Conservation (phyloP, 2,888 invertebrate genomes). For the Volucella inflata region DNA sequence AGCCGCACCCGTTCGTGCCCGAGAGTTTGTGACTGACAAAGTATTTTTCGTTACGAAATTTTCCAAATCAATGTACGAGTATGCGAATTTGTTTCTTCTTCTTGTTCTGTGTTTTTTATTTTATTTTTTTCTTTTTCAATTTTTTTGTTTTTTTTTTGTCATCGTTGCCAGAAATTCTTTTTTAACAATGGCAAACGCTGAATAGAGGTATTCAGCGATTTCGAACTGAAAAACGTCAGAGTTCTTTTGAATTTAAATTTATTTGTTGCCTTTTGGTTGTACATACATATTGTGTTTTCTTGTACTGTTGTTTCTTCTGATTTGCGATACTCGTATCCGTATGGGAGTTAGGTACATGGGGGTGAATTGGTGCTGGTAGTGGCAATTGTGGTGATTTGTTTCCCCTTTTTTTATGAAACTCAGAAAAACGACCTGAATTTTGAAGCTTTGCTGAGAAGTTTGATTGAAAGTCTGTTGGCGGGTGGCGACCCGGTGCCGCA, state of each 20-base stretch:
- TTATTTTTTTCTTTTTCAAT: constrained; percentile 31
- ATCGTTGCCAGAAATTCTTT: constrained; percentile 70
- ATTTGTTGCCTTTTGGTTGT: constrained; percentile 40
- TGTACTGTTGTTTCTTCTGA: too few relatives aligned
- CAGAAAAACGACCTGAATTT: constrained; percentile 34
- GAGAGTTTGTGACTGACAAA: constrained; percentile 66
- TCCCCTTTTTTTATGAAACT: constrained; percentile 11
- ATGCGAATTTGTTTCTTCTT: constrained; percentile 41
- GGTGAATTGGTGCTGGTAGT: constrained; percentile 27
- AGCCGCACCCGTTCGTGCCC: constrained; percentile 37
- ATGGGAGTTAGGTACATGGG: too few relatives aligned
- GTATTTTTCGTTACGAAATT: constrained; percentile 65
- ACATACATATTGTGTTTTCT: not conserved
- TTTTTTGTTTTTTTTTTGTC: constrained; percentile 55
- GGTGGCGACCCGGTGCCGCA: too few relatives aligned
- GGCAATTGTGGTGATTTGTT: constrained; percentile 29
- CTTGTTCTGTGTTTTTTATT: constrained; percentile 19
- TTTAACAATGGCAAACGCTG: constrained; percentile 69
- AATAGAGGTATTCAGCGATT: constrained; percentile 69
- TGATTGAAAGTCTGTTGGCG: constrained; percentile 50
- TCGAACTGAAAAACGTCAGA: constrained; percentile 52
- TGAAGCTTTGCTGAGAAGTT: constrained; percentile 41
- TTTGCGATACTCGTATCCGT: too few relatives aligned
- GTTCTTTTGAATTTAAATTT: constrained; percentile 70
- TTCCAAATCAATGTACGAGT: constrained; percentile 64